These are phyloP conservation scores for Dinoponera quadriceps DNA, from an alignment of 1,140 invertebrate species.

Conservation along the genomic window DNA sequence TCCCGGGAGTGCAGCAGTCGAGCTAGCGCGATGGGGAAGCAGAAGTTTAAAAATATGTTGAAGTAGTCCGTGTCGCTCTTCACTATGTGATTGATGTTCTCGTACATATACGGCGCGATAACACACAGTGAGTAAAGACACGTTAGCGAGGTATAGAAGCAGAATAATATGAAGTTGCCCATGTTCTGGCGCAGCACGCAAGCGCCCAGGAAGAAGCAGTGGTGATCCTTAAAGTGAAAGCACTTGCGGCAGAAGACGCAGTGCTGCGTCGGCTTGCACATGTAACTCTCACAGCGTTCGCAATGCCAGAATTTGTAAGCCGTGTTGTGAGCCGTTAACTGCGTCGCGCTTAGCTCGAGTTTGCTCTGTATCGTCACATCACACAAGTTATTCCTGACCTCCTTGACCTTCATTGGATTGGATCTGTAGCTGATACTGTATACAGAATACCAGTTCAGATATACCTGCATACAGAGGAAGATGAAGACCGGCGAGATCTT, in stretches of 20 bases:
- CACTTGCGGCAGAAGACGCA: constrained; percentile 76
- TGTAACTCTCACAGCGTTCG: constrained; percentile 74
- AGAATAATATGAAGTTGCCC: constrained; percentile 79
- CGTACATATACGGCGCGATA: constrained; percentile 75
- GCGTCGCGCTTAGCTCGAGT: not conserved
- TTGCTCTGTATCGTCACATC: not conserved
- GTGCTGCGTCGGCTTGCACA: constrained; percentile 74
- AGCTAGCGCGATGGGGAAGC: constrained; percentile 75
- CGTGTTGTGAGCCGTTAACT: not conserved
- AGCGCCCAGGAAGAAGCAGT: constrained; percentile 78
- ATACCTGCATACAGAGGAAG: constrained; percentile 76
- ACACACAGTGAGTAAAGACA: constrained; percentile 74
- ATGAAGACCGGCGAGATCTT: constrained; percentile 74
- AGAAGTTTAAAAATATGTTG: constrained; percentile 76
- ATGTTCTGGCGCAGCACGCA: constrained; percentile 77
- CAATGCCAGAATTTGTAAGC: constrained; percentile 78
- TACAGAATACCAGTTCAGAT: constrained; percentile 78
- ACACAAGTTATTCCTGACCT: constrained; percentile 36
- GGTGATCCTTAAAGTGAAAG: constrained; percentile 77
- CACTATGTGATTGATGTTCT: constrained; percentile 70
- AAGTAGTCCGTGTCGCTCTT: constrained; percentile 63
- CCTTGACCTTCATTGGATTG: constrained; percentile 66
- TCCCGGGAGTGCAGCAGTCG: constrained; percentile 69
- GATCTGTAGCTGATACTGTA: constrained; percentile 71
- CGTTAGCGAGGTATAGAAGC: constrained; percentile 76